phyloP scores from a whole-genome alignment of 2,113 vertebrate species.

The Balaenoptera acutorostrata region DNA sequence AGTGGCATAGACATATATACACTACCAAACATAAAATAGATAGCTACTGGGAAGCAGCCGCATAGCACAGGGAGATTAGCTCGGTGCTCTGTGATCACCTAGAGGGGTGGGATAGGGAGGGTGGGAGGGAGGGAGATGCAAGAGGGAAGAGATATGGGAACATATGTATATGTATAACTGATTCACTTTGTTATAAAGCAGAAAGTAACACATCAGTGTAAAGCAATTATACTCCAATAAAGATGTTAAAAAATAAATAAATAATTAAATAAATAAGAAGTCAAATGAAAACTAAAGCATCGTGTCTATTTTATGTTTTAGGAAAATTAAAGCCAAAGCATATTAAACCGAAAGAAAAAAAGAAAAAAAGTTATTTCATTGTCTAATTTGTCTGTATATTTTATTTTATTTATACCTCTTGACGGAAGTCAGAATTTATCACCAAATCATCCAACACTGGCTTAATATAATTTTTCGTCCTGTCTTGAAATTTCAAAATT shows the following conservation, averaged over 20 bases:
- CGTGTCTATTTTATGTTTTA: neutral
- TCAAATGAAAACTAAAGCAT: conserved; percentile 25
- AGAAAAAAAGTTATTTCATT: neutral
- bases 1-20: no score
- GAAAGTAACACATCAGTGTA: no score
- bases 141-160: no score
- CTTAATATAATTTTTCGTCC: neutral
- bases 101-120: no score
- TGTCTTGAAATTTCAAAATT: neutral
- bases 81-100: no score
- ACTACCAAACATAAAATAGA: no score
- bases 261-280: neutral
- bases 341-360: neutral
- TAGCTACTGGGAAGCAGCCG: no score
- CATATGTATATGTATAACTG: no score
- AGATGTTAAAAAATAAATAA: neutral
- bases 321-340: neutral
- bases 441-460: neutral
- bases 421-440: neutral
- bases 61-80: no score
- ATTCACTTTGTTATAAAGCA: no score
- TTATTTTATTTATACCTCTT: neutral
- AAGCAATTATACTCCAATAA: no score
- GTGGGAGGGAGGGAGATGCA: no score
- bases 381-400: neutral